Evolutionary conservation across 2,888 invertebrate species (phyloP).

Genomic region (Hemithea aestivaria): DNA sequence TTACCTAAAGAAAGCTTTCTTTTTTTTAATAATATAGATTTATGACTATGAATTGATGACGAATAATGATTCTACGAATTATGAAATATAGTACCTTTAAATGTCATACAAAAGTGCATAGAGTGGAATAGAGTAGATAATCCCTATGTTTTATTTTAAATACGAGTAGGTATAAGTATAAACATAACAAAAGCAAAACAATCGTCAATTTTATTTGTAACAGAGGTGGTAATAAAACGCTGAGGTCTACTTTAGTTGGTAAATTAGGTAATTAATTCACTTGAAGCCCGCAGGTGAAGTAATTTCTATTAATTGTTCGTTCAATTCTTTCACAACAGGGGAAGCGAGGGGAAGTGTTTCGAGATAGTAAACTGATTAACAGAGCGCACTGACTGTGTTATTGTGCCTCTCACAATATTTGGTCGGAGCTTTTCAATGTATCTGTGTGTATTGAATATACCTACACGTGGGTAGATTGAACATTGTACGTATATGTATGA

Average conservation of each 20-base stretch:
- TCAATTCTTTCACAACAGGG: constrained; percentile 44
- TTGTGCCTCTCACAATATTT: constrained; percentile 19
- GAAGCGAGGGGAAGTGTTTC: constrained; percentile 27
- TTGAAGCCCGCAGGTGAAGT: constrained; percentile 55
- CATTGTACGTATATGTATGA: no score
- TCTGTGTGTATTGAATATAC: no score
- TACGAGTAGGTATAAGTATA: no score
- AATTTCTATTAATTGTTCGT: constrained; percentile 61
- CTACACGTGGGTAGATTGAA: no score
- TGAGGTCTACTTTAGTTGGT: constrained; percentile 33
- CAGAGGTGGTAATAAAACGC: constrained; percentile 10
- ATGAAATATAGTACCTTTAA: no score
- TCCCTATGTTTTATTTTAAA: no score
- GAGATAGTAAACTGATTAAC: constrained; percentile 40
- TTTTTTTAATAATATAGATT: no score
- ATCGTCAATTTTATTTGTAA: neutral
- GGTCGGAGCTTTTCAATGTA: constrained; percentile 16
- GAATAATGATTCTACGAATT: no score
- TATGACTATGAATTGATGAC: no score
- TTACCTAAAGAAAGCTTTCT: no score
- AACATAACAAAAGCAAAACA: neutral
- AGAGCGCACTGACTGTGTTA: constrained; percentile 32
- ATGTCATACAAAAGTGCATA: no score
- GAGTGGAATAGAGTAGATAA: no score
- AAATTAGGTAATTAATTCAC: constrained; percentile 54